These are phyloP conservation scores for Podabrus alpinus DNA, from an alignment of 2,888 invertebrate species.

Conservation along the genomic window DNA sequence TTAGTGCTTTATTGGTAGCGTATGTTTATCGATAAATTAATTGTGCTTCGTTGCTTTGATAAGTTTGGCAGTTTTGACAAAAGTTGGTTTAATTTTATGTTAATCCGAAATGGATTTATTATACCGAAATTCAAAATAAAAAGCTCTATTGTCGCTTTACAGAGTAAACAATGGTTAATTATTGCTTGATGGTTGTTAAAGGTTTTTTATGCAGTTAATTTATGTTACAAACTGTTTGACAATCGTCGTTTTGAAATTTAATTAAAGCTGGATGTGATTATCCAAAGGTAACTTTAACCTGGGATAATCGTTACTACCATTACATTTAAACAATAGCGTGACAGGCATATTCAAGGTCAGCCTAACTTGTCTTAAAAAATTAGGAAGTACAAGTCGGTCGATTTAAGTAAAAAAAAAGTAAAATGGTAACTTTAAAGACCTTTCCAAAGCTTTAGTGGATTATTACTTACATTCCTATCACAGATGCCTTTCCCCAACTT, in stretches of 20 bases:
- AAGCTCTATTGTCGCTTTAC: not conserved
- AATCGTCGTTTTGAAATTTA: not conserved
- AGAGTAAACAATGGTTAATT: not conserved
- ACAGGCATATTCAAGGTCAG: no score
- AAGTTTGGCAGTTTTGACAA: not conserved
- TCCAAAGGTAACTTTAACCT: not conserved
- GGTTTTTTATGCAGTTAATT: not conserved
- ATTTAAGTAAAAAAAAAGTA: no score
- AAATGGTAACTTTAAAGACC: no score
- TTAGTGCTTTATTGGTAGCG: constrained; percentile 1
- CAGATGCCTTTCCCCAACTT: no score
- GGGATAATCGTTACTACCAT: no score
- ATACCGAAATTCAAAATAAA: not conserved
- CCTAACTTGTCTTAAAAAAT: no score
- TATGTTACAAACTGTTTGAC: not conserved
- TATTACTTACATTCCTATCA: no score
- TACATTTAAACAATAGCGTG: no score
- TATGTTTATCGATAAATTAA: not conserved
- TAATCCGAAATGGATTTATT: not conserved
- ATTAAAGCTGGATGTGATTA: not conserved
- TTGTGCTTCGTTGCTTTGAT: not conserved
- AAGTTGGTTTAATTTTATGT: not conserved
- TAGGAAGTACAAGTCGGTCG: no score
- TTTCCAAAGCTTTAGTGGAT: no score
- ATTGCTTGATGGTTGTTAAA: not conserved